These are phyloP conservation scores for Nematopogon swammerdamellus DNA, from an alignment of 2,888 invertebrate genomes.

Conservation along the genomic window DNA sequence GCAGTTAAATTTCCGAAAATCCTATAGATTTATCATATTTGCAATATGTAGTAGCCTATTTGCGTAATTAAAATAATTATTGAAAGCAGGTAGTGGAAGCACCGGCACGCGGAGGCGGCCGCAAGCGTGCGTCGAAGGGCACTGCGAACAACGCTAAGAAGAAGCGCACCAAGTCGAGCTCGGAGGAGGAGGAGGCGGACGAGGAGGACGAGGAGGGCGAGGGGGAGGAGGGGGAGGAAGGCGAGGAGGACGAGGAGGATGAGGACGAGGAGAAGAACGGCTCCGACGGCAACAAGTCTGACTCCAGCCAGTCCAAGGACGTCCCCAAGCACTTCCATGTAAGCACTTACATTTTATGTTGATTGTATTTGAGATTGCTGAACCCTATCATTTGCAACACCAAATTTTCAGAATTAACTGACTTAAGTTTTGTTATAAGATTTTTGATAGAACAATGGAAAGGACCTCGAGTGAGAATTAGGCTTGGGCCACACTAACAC, in stretches of 20 bases:
- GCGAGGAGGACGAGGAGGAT: conserved; percentile 44
- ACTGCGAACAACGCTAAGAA: conserved; percentile 41
- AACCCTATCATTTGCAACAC: conserved; percentile 2
- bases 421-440: background rate
- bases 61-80: no score
- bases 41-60: no score
- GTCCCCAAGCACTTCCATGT: conserved; percentile 56
- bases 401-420: background rate
- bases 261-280: conserved; percentile 43
- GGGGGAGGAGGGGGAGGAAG: conserved; percentile 42
- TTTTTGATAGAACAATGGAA: background rate
- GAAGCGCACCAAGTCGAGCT: conserved; percentile 31
- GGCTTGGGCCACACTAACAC: no score
- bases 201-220: conserved; percentile 42
- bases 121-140: conserved; percentile 33
- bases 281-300: conserved; percentile 51
- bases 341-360: conserved; percentile 20
- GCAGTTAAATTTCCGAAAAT: no score
- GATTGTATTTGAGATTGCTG: no score
- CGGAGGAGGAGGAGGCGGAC: conserved; percentile 42
- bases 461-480: no score
- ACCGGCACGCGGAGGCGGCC: conserved; percentile 25
- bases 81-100: no score
- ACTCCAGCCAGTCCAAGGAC: conserved; percentile 53
- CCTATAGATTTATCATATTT: no score